Evolutionary conservation across 2,888 invertebrate species (phyloP).

Genomic region (Sussaba pulchella): DNA sequence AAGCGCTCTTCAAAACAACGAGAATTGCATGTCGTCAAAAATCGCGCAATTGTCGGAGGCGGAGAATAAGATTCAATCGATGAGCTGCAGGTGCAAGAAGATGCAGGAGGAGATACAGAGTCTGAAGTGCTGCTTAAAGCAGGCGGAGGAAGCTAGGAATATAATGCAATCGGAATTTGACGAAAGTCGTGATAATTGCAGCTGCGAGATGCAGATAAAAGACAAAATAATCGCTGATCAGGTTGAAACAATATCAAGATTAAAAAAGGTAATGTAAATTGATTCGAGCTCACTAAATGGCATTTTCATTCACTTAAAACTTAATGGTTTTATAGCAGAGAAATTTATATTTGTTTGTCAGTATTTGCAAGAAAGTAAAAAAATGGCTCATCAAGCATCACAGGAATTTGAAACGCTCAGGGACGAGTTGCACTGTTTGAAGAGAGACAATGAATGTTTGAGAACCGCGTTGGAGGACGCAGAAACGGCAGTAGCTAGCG

Average conservation of each 20-base stretch:
- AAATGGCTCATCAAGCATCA: conserved; percentile 74
- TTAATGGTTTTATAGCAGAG: background rate
- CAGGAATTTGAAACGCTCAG: conserved; percentile 74
- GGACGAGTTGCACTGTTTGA: conserved; percentile 71
- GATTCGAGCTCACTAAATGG: background rate
- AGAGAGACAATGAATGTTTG: conserved; percentile 69
- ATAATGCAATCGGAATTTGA: conserved; percentile 71
- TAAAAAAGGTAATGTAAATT: conserved; percentile 68
- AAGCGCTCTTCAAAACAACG: conserved; percentile 67
- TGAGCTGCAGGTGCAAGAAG: conserved; percentile 62
- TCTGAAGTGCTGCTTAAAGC: conserved; percentile 66
- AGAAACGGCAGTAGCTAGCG: conserved; percentile 59
- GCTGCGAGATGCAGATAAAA: conserved; percentile 73
- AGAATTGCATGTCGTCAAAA: conserved; percentile 69
- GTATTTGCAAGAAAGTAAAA: conserved; percentile 75
- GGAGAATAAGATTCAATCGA: conserved; percentile 64
- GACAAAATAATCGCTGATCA: conserved; percentile 77
- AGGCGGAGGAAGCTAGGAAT: conserved; percentile 66
- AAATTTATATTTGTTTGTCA: conserved; percentile 45
- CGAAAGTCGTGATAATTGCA: conserved; percentile 70
- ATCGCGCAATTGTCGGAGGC: conserved; percentile 66
- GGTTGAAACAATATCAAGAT: conserved; percentile 73
- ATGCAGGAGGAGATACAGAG: conserved; percentile 69
- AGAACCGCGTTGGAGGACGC: conserved; percentile 64
- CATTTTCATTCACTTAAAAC: background rate